A percentile compares a stretch with the other conserved stretches of the same genome.
Conservation (phyloP, 2,888 invertebrate genomes). For the Sclerodermus sp. region DNA sequence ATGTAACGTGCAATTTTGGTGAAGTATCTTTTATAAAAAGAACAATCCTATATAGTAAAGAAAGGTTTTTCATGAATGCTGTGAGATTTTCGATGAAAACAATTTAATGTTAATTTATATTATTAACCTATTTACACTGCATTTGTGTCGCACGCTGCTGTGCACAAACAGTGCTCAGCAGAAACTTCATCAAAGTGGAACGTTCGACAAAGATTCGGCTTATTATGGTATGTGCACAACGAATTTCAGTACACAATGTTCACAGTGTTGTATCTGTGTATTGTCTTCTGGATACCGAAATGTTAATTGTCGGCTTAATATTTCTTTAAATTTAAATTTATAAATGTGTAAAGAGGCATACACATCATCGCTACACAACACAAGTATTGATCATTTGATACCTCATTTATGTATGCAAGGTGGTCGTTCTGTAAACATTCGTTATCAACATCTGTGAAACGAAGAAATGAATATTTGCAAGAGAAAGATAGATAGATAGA, state of each 20-base stretch:
- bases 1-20: constrained; percentile 39
- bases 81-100: constrained; percentile 15
- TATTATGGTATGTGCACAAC: constrained; percentile 33
- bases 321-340: constrained; percentile 26
- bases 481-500: constrained; percentile 18
- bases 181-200: constrained; percentile 36
- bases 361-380: constrained; percentile 28
- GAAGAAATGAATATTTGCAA: not conserved
- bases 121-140: constrained; percentile 26
- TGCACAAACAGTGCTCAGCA: constrained; percentile 20
- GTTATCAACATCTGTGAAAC: constrained; percentile 15
- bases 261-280: constrained; percentile 35
- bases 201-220: constrained; percentile 25
- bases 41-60: constrained; percentile 21
- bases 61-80: constrained; percentile 18
- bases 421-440: constrained; percentile 26
- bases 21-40: constrained; percentile 29
- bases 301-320: constrained; percentile 32
- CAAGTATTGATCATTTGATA: constrained; percentile 31
- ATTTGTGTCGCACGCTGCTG: constrained; percentile 8
- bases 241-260: constrained; percentile 30
- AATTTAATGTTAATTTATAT: constrained; percentile 27
- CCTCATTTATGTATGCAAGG: constrained; percentile 30
- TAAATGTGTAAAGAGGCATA: constrained; percentile 23
- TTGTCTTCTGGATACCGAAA: constrained; percentile 32